Evolutionary conservation across 1,140 invertebrate species (phyloP).

Genomic region (Tribolium madens): DNA sequence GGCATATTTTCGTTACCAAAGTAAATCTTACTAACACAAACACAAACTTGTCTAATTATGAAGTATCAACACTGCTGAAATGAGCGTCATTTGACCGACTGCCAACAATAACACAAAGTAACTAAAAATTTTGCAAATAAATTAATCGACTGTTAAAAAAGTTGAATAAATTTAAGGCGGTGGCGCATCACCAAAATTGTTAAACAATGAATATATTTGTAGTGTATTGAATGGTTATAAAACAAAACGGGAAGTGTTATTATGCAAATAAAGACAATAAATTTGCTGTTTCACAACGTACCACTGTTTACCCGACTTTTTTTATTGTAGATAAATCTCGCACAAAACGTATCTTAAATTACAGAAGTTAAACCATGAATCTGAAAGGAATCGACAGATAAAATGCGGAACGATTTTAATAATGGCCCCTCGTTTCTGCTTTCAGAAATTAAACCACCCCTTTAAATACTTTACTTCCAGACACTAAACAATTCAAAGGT

Average conservation of each 20-base stretch:
- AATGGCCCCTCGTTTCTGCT: not conserved
- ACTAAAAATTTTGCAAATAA: too few species aligned
- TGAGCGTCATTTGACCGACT: not conserved
- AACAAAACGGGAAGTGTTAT: constrained; percentile 9
- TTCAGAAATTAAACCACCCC: not conserved
- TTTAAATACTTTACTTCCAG: not conserved
- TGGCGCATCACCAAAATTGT: constrained; percentile 15
- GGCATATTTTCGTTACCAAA: constrained; percentile 10
- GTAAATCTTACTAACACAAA: not conserved
- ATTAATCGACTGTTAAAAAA: not conserved
- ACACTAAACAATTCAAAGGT: not conserved
- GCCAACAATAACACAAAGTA: too few species aligned
- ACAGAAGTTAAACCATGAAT: not conserved
- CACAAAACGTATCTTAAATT: not conserved
- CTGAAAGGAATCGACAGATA: not conserved
- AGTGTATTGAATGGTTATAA: constrained; percentile 12
- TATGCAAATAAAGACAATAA: constrained; percentile 20
- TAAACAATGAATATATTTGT: constrained; percentile 6
- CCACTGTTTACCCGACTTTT: not conserved
- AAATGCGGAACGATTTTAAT: not conserved
- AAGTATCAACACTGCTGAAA: not conserved
- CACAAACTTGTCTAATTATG: constrained; percentile 1
- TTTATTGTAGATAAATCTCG: not conserved
- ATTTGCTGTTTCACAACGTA: not conserved
- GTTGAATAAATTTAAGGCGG: not conserved